These are phyloP conservation scores for Fragum whitleyi DNA, from an alignment of 2,888 invertebrate genomes.

Conservation along the genomic window DNA sequence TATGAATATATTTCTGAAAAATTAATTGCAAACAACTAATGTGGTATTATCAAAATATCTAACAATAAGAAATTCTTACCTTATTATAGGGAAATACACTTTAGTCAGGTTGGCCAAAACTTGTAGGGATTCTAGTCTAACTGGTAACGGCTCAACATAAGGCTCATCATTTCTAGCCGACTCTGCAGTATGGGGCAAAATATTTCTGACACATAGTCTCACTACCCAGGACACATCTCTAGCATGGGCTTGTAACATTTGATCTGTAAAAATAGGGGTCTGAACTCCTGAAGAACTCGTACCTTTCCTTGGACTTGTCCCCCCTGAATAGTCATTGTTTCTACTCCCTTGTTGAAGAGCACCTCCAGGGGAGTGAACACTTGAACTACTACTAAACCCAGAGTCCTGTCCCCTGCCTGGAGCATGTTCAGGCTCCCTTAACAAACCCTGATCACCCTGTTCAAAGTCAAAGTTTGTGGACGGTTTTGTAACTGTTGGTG, in stretches of 20 bases:
- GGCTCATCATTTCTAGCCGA: constrained; percentile 46
- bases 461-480: background rate
- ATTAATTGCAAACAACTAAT: too few species aligned
- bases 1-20: too few species aligned
- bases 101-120: constrained; percentile 85
- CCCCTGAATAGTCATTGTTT: constrained; percentile 54
- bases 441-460: background rate
- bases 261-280: constrained; percentile 78
- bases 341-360: constrained; percentile 49
- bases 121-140: constrained; percentile 92
- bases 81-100: constrained; percentile 85
- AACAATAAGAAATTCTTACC: constrained; percentile 70
- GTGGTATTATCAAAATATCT: too few species aligned
- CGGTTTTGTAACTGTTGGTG: constrained; percentile 63
- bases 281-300: constrained; percentile 74
- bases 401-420: constrained; percentile 29
- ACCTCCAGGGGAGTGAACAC: constrained; percentile 38
- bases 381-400: constrained; percentile 43
- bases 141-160: constrained; percentile 87
- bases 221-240: constrained; percentile 83
- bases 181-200: constrained; percentile 68
- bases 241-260: constrained; percentile 71
- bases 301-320: constrained; percentile 64
- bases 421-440: background rate
- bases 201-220: constrained; percentile 82